phyloP scores from a whole-genome alignment of 1,140 invertebrate genomes.

The Papilio xuthus region DNA sequence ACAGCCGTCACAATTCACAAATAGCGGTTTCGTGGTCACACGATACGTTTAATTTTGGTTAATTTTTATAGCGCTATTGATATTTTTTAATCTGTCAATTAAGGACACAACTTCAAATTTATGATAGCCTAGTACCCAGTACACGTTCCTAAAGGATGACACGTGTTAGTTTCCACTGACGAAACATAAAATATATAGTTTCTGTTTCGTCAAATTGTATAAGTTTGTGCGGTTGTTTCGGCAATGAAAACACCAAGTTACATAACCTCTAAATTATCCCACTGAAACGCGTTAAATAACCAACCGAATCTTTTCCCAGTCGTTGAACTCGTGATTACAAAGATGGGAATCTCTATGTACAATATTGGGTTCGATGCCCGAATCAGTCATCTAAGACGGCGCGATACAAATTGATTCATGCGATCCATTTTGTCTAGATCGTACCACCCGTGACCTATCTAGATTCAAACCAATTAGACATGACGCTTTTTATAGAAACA shows the following conservation, averaged over 20 bases:
- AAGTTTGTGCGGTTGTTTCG: background rate
- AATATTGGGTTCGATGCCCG: conserved; percentile 58
- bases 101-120: background rate
- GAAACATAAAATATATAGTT: background rate
- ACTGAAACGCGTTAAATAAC: conserved; percentile 6
- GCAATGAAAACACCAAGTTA: background rate
- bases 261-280: background rate
- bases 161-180: background rate
- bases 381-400: conserved; percentile 58
- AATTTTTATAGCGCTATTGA: background rate
- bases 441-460: conserved; percentile 58
- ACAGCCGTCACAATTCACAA: background rate
- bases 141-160: background rate
- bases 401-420: conserved; percentile 62
- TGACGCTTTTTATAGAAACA: conserved; percentile 29
- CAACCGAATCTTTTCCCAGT: conserved; percentile 18
- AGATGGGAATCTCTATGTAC: conserved; percentile 9
- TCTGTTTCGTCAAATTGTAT: background rate
- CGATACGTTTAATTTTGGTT: background rate
- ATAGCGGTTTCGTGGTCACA: background rate
- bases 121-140: background rate
- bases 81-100: conserved; percentile 4
- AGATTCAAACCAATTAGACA: conserved; percentile 44
- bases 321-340: conserved; percentile 26
- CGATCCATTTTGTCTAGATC: conserved; percentile 61